A percentile compares a stretch with the other conserved stretches of the same genome.
These are phyloP conservation scores for Peromyscus maniculatus DNA, from an alignment of 2,113 vertebrate species.

Conservation along the genomic window DNA sequence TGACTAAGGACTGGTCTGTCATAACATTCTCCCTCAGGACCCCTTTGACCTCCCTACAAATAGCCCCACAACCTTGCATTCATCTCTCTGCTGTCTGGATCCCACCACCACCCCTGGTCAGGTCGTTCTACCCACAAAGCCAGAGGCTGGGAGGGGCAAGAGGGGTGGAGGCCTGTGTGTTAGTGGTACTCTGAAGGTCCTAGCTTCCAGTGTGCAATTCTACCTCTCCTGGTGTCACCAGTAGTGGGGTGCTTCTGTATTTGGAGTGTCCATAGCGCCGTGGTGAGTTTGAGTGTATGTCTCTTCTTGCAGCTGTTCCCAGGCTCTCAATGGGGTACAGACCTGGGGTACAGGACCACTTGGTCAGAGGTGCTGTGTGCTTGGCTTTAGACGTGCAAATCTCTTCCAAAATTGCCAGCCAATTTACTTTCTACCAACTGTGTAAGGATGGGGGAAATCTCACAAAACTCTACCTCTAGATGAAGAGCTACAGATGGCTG, in stretches of 20 bases:
- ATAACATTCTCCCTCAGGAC: neutral
- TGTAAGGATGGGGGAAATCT: neutral
- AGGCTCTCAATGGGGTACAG: neutral
- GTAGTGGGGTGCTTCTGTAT: neutral
- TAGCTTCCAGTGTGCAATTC: neutral
- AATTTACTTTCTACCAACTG: neutral
- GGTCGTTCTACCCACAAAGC: neutral
- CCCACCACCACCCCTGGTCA: neutral
- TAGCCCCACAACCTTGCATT: neutral
- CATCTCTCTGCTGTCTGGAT: no score
- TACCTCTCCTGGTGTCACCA: neutral
- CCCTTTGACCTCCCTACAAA: neutral
- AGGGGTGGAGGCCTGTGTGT: neutral
- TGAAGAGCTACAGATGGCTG: neutral
- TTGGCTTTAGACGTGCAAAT: neutral
- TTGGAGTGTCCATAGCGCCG: neutral
- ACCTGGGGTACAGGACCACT: no score
- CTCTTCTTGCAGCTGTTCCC: neutral
- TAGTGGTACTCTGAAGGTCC: neutral
- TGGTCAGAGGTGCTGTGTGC: neutral
- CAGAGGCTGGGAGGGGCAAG: neutral
- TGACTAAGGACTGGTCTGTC: neutral
- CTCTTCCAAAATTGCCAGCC: neutral
- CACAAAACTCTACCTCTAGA: neutral
- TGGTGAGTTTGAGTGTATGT: neutral